Conservation (phyloP, 1,140 invertebrate species). For the Druon quercuslanigerum region DNA sequence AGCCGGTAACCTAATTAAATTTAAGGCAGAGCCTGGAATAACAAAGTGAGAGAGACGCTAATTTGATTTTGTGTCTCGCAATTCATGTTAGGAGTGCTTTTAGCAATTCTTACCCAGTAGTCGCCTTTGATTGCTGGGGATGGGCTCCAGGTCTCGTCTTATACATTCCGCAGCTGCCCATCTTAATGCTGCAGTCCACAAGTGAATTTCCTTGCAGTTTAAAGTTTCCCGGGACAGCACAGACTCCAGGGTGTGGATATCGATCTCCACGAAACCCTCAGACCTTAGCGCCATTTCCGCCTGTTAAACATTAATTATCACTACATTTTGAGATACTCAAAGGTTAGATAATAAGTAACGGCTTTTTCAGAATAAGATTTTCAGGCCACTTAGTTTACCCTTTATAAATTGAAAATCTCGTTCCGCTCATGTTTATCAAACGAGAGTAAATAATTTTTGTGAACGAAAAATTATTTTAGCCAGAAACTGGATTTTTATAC, state of each 20-base stretch:
- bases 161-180: slow-evolving; percentile 92
- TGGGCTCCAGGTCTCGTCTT: slow-evolving; percentile 86
- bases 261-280: slow-evolving; percentile 95
- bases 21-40: slow-evolving; percentile 86
- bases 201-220: slow-evolving; percentile 92
- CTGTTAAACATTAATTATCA: slow-evolving; percentile 75
- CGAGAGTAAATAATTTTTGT: too few relatives aligned
- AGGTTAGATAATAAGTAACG: background rate
- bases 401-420: too few relatives aligned
- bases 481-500: too few relatives aligned
- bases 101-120: slow-evolving; percentile 60
- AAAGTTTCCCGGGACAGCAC: slow-evolving; percentile 92
- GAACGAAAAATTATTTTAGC: too few relatives aligned
- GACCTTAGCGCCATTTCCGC: slow-evolving; percentile 94
- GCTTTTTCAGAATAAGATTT: too few relatives aligned
- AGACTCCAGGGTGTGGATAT: slow-evolving; percentile 90
- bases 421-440: too few relatives aligned
- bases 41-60: slow-evolving; percentile 26
- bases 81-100: background rate
- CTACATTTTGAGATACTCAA: background rate
- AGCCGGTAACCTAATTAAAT: slow-evolving; percentile 91
- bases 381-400: too few relatives aligned
- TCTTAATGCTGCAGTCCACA: slow-evolving; percentile 91
- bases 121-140: slow-evolving; percentile 78
- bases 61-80: background rate